Conservation (phyloP, 2,113 vertebrate species). For the Protomyctophum bolini region DNA sequence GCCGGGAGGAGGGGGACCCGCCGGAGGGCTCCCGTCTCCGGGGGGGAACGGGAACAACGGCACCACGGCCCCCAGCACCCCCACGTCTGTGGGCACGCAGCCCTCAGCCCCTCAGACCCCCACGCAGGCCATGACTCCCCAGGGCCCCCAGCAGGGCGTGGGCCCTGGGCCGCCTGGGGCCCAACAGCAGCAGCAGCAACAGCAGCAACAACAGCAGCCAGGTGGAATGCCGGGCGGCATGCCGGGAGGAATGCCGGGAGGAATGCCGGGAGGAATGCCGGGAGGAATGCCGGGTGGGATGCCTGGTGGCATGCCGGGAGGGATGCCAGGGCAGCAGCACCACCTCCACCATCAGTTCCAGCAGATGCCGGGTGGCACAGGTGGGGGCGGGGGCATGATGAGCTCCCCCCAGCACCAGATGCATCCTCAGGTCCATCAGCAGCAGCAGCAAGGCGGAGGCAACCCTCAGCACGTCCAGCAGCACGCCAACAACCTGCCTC, state of each 20-base stretch:
- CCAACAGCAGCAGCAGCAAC: slow-evolving; percentile 60
- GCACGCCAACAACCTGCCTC: slow-evolving; percentile 81
- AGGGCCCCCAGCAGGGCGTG: slow-evolving; percentile 63
- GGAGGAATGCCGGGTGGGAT: no score
- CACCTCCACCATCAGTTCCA: slow-evolving; percentile 86
- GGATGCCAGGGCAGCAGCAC: slow-evolving; percentile 82
- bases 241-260: no score
- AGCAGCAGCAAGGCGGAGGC: slow-evolving; percentile 70
- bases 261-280: no score
- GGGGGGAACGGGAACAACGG: slow-evolving; percentile 70
- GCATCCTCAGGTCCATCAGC: slow-evolving; percentile 66
- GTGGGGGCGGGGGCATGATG: slow-evolving; percentile 78
- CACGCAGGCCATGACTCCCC: slow-evolving; percentile 68
- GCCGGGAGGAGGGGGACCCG: slow-evolving; percentile 65
- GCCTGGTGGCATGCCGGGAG: no score
- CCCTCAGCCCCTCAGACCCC: slow-evolving; percentile 91
- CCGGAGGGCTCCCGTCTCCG: slow-evolving; percentile 88
- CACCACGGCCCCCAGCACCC: slow-evolving; percentile 84
- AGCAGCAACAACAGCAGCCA: slow-evolving; percentile 57
- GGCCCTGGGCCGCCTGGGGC: slow-evolving; percentile 59
- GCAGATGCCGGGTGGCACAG: slow-evolving; percentile 77
- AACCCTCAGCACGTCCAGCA: slow-evolving; percentile 79
- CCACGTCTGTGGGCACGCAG: slow-evolving; percentile 89
- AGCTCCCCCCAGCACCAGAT: slow-evolving; percentile 78
- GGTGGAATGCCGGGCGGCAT: slow-evolving; percentile 51